phyloP scores from a whole-genome alignment of 2,113 vertebrate genomes.

The Perca schrenkii region DNA sequence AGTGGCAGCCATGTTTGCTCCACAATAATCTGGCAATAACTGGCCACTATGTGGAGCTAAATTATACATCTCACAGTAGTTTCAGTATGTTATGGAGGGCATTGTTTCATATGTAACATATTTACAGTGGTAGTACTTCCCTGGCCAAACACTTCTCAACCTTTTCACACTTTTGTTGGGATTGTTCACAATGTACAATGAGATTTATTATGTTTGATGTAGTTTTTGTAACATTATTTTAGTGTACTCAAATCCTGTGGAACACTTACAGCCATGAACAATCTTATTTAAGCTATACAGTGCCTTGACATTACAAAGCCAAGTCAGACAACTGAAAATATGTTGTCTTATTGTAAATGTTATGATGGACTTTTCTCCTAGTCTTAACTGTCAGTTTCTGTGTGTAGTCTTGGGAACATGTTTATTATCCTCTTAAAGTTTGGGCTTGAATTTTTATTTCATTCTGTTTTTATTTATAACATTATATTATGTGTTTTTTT shows the following conservation, averaged over 20 bases:
- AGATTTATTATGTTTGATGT: slow-evolving; percentile 57
- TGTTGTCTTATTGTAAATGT: slow-evolving; percentile 33
- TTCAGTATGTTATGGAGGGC: slow-evolving; percentile 4
- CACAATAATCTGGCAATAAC: slow-evolving; percentile 21
- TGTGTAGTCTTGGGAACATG: slow-evolving; percentile 65
- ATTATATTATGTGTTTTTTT: slow-evolving; percentile 40
- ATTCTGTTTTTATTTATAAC: slow-evolving; percentile 75
- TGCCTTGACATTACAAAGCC: slow-evolving; percentile 77
- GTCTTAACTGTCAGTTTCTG: slow-evolving; percentile 52
- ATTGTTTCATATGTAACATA: slow-evolving; percentile 50
- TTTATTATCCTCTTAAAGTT: slow-evolving; percentile 60
- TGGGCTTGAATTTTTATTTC: slow-evolving; percentile 56
- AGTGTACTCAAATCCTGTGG: slow-evolving; percentile 53
- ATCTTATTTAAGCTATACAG: slow-evolving; percentile 76
- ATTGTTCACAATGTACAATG: slow-evolving; percentile 66
- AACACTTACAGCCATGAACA: slow-evolving; percentile 79
- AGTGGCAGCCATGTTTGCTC: slow-evolving; percentile 8
- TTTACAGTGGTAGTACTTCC: slow-evolving; percentile 9
- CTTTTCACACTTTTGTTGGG: slow-evolving; percentile 28
- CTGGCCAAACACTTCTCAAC: slow-evolving; percentile 47
- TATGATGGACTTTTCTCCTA: slow-evolving; percentile 17
- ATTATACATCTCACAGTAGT: slow-evolving; percentile 20
- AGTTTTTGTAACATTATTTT: slow-evolving; percentile 58
- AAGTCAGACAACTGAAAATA: slow-evolving; percentile 71
- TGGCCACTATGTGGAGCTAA: slow-evolving; percentile 9